These are phyloP conservation scores for Cotesia vestalis DNA, from an alignment of 1,140 invertebrate species.

Conservation along the genomic window DNA sequence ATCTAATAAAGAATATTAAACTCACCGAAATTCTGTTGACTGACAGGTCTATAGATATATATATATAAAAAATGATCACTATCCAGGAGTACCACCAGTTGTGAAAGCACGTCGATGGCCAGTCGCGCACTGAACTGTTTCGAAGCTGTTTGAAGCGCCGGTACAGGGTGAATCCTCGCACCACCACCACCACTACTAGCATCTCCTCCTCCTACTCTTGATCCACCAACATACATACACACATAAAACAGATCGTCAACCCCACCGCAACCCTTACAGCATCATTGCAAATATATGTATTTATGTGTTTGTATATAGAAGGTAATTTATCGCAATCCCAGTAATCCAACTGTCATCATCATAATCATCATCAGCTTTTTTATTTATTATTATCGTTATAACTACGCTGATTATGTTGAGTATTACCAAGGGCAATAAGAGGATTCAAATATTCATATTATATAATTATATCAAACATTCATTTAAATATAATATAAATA, in stretches of 20 bases:
- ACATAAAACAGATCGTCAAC: slow-evolving; percentile 45
- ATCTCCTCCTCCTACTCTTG: too few species aligned
- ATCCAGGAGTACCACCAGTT: slow-evolving; percentile 53
- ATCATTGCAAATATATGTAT: slow-evolving; percentile 33
- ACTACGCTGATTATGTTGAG: too few species aligned
- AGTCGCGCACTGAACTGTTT: slow-evolving; percentile 60
- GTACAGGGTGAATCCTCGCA: not conserved
- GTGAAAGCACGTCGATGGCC: slow-evolving; percentile 59
- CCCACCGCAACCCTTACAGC: slow-evolving; percentile 44
- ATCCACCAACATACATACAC: too few species aligned
- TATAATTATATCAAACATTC: not conserved
- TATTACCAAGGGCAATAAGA: too few species aligned
- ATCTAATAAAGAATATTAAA: too few species aligned
- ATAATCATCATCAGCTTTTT: not conserved
- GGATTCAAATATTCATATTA: too few species aligned
- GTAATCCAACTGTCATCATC: too few species aligned
- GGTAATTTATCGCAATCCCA: too few species aligned
- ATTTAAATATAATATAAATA: too few species aligned
- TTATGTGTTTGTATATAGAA: too few species aligned
- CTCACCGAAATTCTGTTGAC: too few species aligned
- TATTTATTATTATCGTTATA: too few species aligned
- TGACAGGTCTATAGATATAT: slow-evolving; percentile 26
- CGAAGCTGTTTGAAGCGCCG: slow-evolving; percentile 27
- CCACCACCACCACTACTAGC: slow-evolving; percentile 11
- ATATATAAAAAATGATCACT: slow-evolving; percentile 38